phyloP scores from a whole-genome alignment of 1,140 invertebrate genomes.

The Musca domestica region DNA sequence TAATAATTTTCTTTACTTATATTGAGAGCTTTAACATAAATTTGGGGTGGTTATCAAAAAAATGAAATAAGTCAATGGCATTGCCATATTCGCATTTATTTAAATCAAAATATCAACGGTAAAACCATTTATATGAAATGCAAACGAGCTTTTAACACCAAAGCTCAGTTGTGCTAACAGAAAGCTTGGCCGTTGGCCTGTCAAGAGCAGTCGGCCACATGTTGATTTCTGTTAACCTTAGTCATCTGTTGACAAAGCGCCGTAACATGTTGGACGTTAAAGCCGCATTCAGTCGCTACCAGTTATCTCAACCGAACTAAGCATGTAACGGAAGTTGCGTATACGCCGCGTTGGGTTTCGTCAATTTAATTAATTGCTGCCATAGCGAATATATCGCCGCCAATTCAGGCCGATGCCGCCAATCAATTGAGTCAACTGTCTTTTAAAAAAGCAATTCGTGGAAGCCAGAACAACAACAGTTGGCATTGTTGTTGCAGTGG shows the following conservation, averaged over 20 bases:
- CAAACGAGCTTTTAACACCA: not conserved
- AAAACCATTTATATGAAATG: too few relatives aligned
- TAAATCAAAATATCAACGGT: too few relatives aligned
- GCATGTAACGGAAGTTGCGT: constrained; percentile 12
- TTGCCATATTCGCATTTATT: too few relatives aligned
- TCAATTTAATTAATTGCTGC: not conserved
- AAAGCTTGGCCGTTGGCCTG: not conserved
- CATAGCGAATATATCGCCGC: too few relatives aligned
- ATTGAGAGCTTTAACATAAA: not conserved
- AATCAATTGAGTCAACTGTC: too few relatives aligned
- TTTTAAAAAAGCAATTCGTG: too few relatives aligned
- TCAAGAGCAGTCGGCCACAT: not conserved
- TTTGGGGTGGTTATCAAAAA: too few relatives aligned
- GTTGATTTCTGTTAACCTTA: not conserved
- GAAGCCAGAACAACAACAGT: too few relatives aligned
- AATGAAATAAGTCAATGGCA: too few relatives aligned
- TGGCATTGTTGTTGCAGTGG: too few relatives aligned
- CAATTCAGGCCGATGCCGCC: too few relatives aligned
- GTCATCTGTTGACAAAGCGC: not conserved
- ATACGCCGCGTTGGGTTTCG: not conserved
- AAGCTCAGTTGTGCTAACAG: not conserved
- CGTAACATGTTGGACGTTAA: not conserved
- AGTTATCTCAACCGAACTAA: not conserved
- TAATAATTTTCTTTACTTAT: not conserved
- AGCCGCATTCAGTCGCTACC: not conserved